Conservation (phyloP, 2,113 vertebrate genomes). For the Elephas maximus region DNA sequence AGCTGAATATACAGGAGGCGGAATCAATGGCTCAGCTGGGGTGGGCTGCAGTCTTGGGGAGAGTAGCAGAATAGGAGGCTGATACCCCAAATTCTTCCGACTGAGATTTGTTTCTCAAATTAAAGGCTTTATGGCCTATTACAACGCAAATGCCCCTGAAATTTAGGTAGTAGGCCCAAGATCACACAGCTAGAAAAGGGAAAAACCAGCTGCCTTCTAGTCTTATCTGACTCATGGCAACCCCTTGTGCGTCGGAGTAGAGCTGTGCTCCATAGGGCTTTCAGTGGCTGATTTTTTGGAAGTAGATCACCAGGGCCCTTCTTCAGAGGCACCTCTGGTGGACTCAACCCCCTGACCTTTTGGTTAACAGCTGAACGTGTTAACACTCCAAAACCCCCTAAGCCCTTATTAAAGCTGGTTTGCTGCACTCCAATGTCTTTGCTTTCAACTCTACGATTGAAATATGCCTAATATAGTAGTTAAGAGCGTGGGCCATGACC, state of each 20-base stretch:
- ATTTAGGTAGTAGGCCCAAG: not conserved
- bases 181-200: not conserved
- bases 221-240: no score
- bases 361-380: no score
- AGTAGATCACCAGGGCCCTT: no score
- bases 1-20: not conserved
- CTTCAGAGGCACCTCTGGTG: no score
- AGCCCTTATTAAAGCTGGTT: not conserved
- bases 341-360: no score
- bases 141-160: not conserved
- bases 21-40: not conserved
- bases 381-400: no score
- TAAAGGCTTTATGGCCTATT: conserved; percentile 2
- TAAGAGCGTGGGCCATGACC: not conserved
- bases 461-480: not conserved
- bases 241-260: no score
- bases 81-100: not conserved
- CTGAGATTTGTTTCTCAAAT: not conserved
- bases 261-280: no score
- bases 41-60: not conserved
- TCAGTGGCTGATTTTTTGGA: no score
- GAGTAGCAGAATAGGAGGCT: not conserved
- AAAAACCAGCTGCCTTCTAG: not conserved
- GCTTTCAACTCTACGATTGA: not conserved
- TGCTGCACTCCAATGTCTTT: not conserved